phyloP scores from a whole-genome alignment of 1,140 invertebrate genomes.

The Proctacanthus coquilletti region DNA sequence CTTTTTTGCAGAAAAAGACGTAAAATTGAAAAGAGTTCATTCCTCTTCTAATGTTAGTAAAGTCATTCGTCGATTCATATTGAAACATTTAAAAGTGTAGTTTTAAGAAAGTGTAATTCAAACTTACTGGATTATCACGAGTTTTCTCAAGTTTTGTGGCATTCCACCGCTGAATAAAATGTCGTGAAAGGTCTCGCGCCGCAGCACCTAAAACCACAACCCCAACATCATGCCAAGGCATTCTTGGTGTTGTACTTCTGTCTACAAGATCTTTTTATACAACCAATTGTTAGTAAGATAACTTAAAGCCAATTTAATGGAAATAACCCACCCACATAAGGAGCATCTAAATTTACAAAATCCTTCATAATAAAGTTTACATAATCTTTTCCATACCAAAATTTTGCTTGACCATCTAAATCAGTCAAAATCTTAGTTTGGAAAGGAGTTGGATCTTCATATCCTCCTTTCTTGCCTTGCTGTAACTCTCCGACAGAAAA shows the following conservation, averaged over 20 bases:
- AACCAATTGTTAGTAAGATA: conserved; percentile 4
- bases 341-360: conserved; percentile 78
- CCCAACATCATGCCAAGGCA: conserved; percentile 98
- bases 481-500: conserved; percentile 33
- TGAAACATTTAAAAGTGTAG: neutral
- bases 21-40: too few species aligned
- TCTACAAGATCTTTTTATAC: conserved; percentile 72
- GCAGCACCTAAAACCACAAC: conserved; percentile 66
- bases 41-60: too few species aligned
- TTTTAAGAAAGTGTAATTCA: neutral
- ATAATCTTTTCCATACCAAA: conserved; percentile 99
- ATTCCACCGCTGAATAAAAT: conserved; percentile 98
- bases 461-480: conserved; percentile 23
- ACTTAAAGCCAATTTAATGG: neutral
- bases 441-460: conserved; percentile 9
- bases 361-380: conserved; percentile 98
- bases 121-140: conserved; percentile 18
- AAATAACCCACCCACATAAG: conserved; percentile 66
- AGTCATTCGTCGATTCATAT: too few species aligned
- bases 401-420: conserved; percentile 51
- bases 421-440: conserved; percentile 18
- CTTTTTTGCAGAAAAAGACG: too few species aligned
- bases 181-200: conserved; percentile 81
- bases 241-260: conserved; percentile 71
- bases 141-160: conserved; percentile 71